Percentiles rank a stretch among this genome's conserved stretches.
These are phyloP conservation scores for Brachionichthys hirsutus DNA, from an alignment of 2,113 vertebrate genomes.

Conservation along the genomic window DNA sequence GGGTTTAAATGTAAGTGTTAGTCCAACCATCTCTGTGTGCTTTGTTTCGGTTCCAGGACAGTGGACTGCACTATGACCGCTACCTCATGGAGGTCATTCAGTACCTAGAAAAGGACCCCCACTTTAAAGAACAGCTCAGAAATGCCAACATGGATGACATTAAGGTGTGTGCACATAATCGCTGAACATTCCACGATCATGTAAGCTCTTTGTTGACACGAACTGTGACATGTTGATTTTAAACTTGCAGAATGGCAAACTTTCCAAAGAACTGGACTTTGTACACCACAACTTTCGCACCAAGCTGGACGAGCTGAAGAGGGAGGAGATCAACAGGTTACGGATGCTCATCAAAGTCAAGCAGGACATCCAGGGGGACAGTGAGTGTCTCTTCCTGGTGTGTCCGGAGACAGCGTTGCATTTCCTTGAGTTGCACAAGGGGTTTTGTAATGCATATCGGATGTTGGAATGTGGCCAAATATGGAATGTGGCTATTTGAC, in stretches of 20 bases:
- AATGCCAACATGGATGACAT: constrained; percentile 92
- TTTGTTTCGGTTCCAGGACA: constrained; percentile 78
- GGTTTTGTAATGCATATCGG: not conserved
- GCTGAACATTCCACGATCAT: not conserved
- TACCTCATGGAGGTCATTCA: constrained; percentile 96
- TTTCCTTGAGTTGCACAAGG: constrained; percentile 25
- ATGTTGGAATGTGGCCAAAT: not conserved
- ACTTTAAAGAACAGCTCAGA: constrained; percentile 92
- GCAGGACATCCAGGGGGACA: constrained; percentile 83
- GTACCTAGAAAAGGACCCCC: constrained; percentile 91
- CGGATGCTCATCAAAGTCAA: constrained; percentile 93
- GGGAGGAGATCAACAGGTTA: constrained; percentile 90
- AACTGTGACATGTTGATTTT: constrained; percentile 6
- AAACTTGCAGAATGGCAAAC: constrained; percentile 83
- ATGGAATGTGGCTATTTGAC: not conserved
- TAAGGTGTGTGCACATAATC: constrained; percentile 76
- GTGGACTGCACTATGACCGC: constrained; percentile 92
- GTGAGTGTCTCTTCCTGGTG: constrained; percentile 14
- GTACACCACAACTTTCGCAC: constrained; percentile 91
- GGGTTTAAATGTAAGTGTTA: no score
- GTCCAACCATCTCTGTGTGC: not conserved
- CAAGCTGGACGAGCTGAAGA: constrained; percentile 91
- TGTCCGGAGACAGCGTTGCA: not conserved
- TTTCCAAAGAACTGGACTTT: constrained; percentile 93
- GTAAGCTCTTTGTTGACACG: constrained; percentile 4